Conservation (phyloP, 2,113 vertebrate genomes). For the Colius striatus region DNA sequence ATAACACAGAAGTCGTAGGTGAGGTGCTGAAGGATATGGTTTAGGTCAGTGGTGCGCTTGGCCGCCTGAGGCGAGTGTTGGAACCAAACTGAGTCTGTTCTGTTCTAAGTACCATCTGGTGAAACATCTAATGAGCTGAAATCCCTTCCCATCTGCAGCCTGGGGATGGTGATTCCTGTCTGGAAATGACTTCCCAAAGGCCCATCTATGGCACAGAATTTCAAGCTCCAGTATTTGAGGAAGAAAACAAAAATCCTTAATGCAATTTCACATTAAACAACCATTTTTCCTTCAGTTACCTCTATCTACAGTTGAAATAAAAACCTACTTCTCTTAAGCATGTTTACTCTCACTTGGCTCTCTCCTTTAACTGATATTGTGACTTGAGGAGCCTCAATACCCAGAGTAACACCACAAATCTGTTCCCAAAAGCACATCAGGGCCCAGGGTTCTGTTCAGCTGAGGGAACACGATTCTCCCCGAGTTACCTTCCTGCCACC, state of each 20-base stretch:
- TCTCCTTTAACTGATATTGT: not conserved
- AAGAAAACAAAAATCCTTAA: not conserved
- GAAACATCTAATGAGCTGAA: not conserved
- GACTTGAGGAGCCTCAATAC: not conserved
- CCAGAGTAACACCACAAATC: not conserved
- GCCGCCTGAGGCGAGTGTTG: no score
- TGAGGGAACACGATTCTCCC: not conserved
- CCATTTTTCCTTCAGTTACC: not conserved
- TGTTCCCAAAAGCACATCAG: not conserved
- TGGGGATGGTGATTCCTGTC: not conserved
- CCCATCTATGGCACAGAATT: not conserved
- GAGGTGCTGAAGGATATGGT: no score
- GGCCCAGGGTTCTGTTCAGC: not conserved
- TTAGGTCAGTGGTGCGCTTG: no score
- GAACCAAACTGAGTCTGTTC: no score
- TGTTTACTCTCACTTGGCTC: not conserved
- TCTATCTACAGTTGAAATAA: fast-evolving
- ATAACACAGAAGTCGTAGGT: not conserved
- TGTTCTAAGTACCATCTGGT: not conserved
- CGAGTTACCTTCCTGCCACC: slow-evolving; percentile 94
- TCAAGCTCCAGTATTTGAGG: not conserved
- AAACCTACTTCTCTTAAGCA: not conserved
- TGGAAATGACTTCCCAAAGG: not conserved
- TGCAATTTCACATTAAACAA: not conserved
- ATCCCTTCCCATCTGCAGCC: not conserved